phyloP scores from a whole-genome alignment of 2,797 vertebrate genomes.

The Moxostoma hubbsi region DNA sequence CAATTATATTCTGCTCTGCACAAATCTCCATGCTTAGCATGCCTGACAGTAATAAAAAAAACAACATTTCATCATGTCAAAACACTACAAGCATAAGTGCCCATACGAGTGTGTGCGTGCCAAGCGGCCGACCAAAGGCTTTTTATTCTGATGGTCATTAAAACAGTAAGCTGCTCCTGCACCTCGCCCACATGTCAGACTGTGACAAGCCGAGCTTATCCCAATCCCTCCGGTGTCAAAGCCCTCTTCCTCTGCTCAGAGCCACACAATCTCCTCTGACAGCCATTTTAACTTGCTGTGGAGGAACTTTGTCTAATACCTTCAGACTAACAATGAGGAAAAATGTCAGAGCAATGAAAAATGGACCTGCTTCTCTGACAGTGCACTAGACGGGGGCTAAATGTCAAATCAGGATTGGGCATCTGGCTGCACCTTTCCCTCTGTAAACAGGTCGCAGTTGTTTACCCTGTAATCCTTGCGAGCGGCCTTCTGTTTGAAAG shows the following conservation, averaged over 20 bases:
- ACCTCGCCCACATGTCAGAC: slow-evolving; percentile 42
- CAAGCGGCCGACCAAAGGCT: neutral
- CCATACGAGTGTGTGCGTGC: neutral
- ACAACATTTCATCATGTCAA: neutral
- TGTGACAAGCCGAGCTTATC: slow-evolving; percentile 52
- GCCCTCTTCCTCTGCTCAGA: slow-evolving; percentile 35
- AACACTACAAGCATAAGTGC: neutral
- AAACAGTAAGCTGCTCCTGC: slow-evolving; percentile 49
- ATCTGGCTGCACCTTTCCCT: slow-evolving; percentile 14
- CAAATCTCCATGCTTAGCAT: neutral
- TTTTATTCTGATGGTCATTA: slow-evolving; percentile 42
- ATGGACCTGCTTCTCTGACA: slow-evolving; percentile 23
- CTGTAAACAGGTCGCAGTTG: neutral
- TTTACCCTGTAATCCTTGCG: neutral
- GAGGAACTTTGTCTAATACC: slow-evolving; percentile 37
- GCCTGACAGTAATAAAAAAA: neutral
- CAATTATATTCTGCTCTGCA: neutral
- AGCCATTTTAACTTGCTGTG: slow-evolving; percentile 34
- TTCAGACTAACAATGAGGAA: slow-evolving; percentile 38
- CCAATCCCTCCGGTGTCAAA: slow-evolving; percentile 50
- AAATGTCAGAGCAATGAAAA: slow-evolving; percentile 33
- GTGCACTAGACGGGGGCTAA: slow-evolving; percentile 9
- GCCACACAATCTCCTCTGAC: slow-evolving; percentile 33
- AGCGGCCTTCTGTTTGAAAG: neutral
- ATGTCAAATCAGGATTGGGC: slow-evolving; percentile 2